Conservation (phyloP, 2,113 vertebrate species). For the Clarias gariepinus region DNA sequence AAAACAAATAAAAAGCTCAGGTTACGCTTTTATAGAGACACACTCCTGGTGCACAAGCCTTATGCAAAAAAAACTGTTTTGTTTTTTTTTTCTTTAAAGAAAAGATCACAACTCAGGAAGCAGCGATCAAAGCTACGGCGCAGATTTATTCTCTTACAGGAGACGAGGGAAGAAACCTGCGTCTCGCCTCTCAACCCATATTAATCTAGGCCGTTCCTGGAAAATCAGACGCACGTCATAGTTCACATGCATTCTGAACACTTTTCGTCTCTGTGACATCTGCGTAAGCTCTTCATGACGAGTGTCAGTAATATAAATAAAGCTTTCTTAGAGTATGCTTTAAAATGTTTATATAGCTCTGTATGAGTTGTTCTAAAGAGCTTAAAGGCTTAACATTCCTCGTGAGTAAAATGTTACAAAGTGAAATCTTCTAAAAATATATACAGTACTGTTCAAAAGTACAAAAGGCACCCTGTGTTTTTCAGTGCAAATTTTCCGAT, state of each 20-base stretch:
- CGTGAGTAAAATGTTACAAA: not conserved
- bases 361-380: not conserved
- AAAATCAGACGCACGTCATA: not conserved
- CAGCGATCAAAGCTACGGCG: conserved; percentile 43
- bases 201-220: conserved; percentile 19
- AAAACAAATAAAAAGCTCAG: conserved; percentile 5
- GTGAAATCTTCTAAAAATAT: not conserved
- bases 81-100: conserved; percentile 5
- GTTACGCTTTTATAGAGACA: not conserved
- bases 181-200: conserved; percentile 30
- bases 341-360: not conserved
- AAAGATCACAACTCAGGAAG: conserved; percentile 24
- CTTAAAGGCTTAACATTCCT: not conserved
- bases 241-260: not conserved
- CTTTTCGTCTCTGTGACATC: not conserved
- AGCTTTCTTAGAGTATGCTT: not conserved
- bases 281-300: not conserved
- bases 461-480: not conserved
- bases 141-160: conserved; percentile 21
- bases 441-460: no score
- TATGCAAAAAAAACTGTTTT: conserved; percentile 36
- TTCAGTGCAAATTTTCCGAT: no score
- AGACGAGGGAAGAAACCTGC: conserved; percentile 23
- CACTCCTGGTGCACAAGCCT: not conserved
- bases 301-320: not conserved